Evolutionary conservation across 2,888 invertebrate genomes (phyloP).

Genomic region (Galeruca laticollis): DNA sequence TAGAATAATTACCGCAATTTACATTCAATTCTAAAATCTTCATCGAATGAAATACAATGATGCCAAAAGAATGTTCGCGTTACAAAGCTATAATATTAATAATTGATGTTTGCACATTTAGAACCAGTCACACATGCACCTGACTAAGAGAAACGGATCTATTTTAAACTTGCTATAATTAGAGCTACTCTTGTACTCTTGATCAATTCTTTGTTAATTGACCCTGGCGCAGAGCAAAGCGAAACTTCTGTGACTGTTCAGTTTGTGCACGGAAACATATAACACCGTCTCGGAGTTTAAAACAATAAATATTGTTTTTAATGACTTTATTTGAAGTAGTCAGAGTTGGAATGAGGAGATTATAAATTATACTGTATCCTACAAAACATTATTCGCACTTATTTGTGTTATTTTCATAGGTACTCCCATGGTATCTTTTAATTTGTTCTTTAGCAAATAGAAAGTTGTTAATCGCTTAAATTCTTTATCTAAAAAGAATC

Average conservation of each 20-base stretch:
- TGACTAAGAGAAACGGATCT: conserved; percentile 42
- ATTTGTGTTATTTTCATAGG: neutral
- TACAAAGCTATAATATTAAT: conserved; percentile 2
- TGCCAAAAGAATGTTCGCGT: neutral
- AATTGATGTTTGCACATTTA: conserved; percentile 32
- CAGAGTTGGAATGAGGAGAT: conserved; percentile 6
- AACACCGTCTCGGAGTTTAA: neutral
- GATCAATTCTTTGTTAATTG: conserved; percentile 45
- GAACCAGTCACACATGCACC: conserved; percentile 37
- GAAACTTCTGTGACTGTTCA: conserved; percentile 8
- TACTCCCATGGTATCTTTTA: neutral
- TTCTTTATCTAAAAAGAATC: too few relatives aligned
- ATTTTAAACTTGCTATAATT: conserved; percentile 44
- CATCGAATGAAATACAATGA: neutral
- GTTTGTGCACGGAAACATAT: conserved; percentile 4
- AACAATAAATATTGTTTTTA: conserved; percentile 15
- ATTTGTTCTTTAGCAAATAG: neutral
- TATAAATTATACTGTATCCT: neutral
- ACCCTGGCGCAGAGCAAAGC: conserved; percentile 40
- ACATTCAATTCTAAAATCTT: neutral
- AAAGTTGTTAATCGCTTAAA: too few relatives aligned
- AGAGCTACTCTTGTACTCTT: conserved; percentile 36
- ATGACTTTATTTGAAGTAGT: conserved; percentile 1
- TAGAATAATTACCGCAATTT: too few relatives aligned
- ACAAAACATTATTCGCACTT: neutral